Evolutionary conservation across 2,797 vertebrate genomes (phyloP).

Genomic region (Acomys russatus): DNA sequence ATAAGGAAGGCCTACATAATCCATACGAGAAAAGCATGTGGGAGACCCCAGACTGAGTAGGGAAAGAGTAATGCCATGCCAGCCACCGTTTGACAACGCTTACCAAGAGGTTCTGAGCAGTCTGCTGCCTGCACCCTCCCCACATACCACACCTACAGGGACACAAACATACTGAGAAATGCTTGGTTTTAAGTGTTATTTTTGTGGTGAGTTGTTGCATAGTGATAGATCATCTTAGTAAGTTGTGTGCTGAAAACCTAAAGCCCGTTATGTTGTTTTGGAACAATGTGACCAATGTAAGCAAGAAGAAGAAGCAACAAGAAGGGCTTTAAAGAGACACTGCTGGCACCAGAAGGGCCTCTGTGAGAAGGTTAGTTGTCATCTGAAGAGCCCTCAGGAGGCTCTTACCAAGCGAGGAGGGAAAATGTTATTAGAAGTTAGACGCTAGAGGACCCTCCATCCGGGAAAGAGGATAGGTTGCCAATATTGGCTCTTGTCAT

Average conservation of each 20-base stretch:
- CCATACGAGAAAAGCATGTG: neutral
- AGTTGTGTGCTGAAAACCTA: neutral
- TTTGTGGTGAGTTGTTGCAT: neutral
- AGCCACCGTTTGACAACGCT: neutral
- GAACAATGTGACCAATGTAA: neutral
- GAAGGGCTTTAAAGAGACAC: neutral
- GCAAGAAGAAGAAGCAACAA: neutral
- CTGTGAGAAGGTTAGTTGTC: neutral
- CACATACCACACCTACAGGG: neutral
- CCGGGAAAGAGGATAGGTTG: neutral
- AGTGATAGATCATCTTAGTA: neutral
- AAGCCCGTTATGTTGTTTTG: neutral
- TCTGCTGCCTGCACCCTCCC: neutral
- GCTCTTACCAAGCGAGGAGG: neutral
- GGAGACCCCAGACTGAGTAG: neutral
- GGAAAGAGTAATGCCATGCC: neutral
- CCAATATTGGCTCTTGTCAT: neutral
- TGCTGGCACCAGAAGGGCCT: neutral
- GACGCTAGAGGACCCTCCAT: constrained; percentile 16
- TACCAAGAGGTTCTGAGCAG: neutral
- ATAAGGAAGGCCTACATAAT: neutral
- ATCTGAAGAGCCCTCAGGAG: neutral
- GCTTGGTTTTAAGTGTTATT: neutral
- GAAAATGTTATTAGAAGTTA: neutral
- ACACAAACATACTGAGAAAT: neutral